phyloP scores from a whole-genome alignment of 1,140 invertebrate genomes.

The Globodera rostochiensis region DNA sequence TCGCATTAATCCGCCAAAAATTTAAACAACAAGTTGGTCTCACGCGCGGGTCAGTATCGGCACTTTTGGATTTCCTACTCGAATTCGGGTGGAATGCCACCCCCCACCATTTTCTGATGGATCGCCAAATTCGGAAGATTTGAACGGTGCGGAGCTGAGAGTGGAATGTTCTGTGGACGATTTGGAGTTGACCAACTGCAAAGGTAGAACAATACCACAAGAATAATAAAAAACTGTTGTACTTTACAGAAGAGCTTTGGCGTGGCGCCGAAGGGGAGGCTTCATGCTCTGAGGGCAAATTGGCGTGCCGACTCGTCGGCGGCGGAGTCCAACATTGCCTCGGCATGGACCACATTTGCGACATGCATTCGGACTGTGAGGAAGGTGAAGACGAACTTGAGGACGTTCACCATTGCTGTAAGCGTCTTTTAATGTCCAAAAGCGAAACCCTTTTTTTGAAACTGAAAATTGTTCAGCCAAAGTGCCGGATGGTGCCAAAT shows the following conservation, averaged over 20 bases:
- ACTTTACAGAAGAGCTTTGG: constrained; percentile 16
- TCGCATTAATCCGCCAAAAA: neutral
- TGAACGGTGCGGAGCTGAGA: constrained; percentile 26
- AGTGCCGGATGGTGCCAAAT: constrained; percentile 50
- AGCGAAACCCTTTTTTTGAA: constrained; percentile 16
- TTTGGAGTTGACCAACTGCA: constrained; percentile 45
- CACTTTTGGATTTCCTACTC: constrained; percentile 46
- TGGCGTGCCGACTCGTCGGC: constrained; percentile 5
- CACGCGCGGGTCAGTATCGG: constrained; percentile 46
- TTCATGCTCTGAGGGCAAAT: neutral
- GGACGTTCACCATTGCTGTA: constrained; percentile 45
- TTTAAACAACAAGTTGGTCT: constrained; percentile 45
- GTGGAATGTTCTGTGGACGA: constrained; percentile 53
- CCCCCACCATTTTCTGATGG: neutral
- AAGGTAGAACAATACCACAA: constrained; percentile 28
- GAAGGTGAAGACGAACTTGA: constrained; percentile 49
- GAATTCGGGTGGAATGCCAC: constrained; percentile 55
- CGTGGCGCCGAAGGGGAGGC: neutral
- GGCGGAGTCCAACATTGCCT: neutral
- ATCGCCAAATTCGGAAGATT: neutral
- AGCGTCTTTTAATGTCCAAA: constrained; percentile 9
- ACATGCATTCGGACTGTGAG: constrained; percentile 42
- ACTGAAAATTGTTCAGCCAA: constrained; percentile 29
- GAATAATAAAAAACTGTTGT: neutral
- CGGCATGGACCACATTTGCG: constrained; percentile 17